A percentile compares a stretch with the other conserved stretches of the same genome.
Evolutionary conservation across 1,140 invertebrate species (phyloP).

Genomic region (Drosophila orena): DNA sequence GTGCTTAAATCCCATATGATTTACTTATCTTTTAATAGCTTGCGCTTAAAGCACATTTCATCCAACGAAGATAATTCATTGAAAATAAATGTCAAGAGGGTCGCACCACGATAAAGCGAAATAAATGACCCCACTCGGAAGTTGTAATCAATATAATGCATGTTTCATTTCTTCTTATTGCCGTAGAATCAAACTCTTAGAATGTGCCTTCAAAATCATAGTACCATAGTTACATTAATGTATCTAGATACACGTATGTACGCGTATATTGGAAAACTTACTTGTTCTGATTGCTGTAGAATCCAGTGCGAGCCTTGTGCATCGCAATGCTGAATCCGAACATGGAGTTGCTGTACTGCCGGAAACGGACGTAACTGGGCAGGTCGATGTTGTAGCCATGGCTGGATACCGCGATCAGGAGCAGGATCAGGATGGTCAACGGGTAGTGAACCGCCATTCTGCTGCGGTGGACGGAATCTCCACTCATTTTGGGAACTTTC

Average conservation of each 20-base stretch:
- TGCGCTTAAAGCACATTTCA: background rate
- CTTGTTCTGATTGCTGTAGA: slow-evolving; percentile 60
- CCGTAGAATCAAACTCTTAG: too few relatives aligned
- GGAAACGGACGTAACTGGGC: slow-evolving; percentile 77
- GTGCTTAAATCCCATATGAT: background rate
- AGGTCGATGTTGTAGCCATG: slow-evolving; percentile 79
- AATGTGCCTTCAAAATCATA: too few relatives aligned
- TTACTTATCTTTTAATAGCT: background rate
- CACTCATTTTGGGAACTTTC: background rate
- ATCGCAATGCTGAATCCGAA: slow-evolving; percentile 84
- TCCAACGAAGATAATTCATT: background rate
- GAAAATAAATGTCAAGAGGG: slow-evolving; percentile 6
- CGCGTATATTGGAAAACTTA: slow-evolving; percentile 33
- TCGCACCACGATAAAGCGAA: background rate
- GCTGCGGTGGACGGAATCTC: background rate
- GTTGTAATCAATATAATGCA: background rate
- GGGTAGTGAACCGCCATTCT: slow-evolving; percentile 10
- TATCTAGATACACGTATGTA: too few relatives aligned
- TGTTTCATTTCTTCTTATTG: too few relatives aligned
- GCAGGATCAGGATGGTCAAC: slow-evolving; percentile 20
- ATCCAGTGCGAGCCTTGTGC: slow-evolving; percentile 63
- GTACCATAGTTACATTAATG: too few relatives aligned
- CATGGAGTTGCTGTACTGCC: slow-evolving; percentile 72
- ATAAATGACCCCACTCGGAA: slow-evolving; percentile 2
- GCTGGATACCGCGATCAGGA: slow-evolving; percentile 3